Percentiles rank a stretch among this genome's conserved stretches.
Conservation (phyloP, 2,797 vertebrate species). For the Silurus aristotelis region DNA sequence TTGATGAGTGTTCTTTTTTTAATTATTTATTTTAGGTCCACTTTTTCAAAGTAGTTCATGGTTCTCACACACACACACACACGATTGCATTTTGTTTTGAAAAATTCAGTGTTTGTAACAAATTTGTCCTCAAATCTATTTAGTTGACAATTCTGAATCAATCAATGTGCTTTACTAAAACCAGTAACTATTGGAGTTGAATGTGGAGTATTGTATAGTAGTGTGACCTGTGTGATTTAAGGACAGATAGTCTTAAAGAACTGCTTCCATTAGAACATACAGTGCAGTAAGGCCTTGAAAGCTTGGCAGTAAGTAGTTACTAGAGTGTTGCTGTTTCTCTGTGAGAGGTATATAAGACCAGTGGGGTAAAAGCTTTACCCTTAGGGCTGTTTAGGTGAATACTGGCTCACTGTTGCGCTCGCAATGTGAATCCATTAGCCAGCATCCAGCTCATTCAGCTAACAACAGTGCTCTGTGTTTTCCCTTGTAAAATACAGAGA, state of each 20-base stretch:
- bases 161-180: neutral
- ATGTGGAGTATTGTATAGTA: conserved; percentile 8
- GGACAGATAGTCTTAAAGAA: neutral
- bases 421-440: conserved; percentile 7
- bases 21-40: neutral
- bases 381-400: conserved; percentile 4
- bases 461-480: conserved; percentile 1
- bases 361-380: conserved; percentile 2
- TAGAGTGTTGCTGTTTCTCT: neutral
- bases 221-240: neutral
- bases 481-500: conserved; percentile 2
- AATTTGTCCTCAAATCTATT: too few species aligned
- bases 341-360: neutral
- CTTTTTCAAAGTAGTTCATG: neutral
- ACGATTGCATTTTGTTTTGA: too few species aligned
- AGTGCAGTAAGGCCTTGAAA: conserved; percentile 10
- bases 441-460: neutral
- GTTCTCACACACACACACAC: neutral
- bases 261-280: neutral
- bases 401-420: neutral
- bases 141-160: neutral
- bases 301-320: neutral
- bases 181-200: conserved; percentile 2
- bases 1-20: neutral
- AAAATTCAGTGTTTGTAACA: too few species aligned